Evolutionary conservation across 53 echinoderm and acorn worm species (phyloP), one percentile per base, ranked within the genome.

Genomic region (Astropecten irregularis): DNA sequence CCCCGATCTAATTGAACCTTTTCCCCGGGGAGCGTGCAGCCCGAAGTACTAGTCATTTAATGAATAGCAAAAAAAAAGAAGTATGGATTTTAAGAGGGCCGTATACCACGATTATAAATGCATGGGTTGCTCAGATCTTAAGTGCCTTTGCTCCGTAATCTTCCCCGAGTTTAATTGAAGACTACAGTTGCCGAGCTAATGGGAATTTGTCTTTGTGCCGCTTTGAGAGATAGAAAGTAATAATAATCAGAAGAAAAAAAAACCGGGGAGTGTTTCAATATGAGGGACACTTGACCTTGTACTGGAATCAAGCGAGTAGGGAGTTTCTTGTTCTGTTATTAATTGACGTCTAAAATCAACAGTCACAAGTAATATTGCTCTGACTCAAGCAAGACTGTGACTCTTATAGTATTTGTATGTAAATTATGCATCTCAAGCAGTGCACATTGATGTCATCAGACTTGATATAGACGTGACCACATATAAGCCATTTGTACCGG

Each of bases 161-260:
- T 74, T 50, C 56, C 8, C 55, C 42, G 11, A 74, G 57, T 74
- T 74, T 74, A 74, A 74, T 74, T 74, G 74, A 74, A 74, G 74
- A 74, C 74, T 56, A 74, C 54, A 74, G 38, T 74, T 39, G 74
- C 74, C 55, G 74, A 74, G 74, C 54, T 74, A 74, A 74, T 74
- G 74, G 74, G 74, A 74, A 74, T 74, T 74, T 74, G 74, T 74
- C 74, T 74, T 74, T 74, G 74, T 74, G 57, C 50, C 57, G 20
- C 57, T 33, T 19, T 9, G 11, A 18, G 55, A 55, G 74, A 71
- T 35, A 71, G 55, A 55, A 57, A 73, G 30, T 34, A 37, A 31
- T 26, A 30, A n/a, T n/a, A 31, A 16, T 16, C 33, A n/a, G 22
- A 2, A 36, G 23, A 21, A 16, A 65, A 34, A 63, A 65, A 65